A percentile compares a stretch with the other conserved stretches of the same genome.
Conservation (phyloP, 1,140 invertebrate species). For the Saccostrea glomerata region DNA sequence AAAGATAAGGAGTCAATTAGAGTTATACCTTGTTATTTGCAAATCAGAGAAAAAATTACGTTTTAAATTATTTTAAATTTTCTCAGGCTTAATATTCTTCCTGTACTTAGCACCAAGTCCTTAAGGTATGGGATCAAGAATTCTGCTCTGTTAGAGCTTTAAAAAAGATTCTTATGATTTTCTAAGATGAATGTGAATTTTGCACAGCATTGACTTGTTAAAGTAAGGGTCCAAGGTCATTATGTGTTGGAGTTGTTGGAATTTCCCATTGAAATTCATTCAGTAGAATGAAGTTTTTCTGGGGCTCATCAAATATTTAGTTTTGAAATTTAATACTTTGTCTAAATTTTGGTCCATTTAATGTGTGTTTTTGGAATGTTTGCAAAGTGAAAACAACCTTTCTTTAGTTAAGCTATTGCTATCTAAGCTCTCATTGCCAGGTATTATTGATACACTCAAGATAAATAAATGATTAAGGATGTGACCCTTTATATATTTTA, state of each 20-base stretch:
- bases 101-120: neutral
- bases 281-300: neutral
- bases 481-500: too few species aligned
- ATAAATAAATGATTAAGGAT: neutral
- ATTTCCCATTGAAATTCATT: neutral
- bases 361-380: neutral
- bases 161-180: neutral
- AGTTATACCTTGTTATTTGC: neutral
- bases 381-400: conserved; percentile 2
- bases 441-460: neutral
- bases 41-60: neutral
- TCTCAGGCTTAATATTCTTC: neutral
- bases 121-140: neutral
- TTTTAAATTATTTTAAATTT: neutral
- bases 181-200: neutral
- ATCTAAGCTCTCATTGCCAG: neutral
- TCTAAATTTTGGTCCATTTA: conserved; percentile 12
- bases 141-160: neutral
- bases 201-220: conserved; percentile 1
- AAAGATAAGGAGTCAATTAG: neutral
- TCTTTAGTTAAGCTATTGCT: neutral
- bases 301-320: conserved; percentile 10
- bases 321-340: neutral
- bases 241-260: neutral
- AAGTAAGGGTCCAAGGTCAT: neutral